Base-by-base conservation (phyloP, 2,113 vertebrate species). In the Notiomystis cincta region DNA sequence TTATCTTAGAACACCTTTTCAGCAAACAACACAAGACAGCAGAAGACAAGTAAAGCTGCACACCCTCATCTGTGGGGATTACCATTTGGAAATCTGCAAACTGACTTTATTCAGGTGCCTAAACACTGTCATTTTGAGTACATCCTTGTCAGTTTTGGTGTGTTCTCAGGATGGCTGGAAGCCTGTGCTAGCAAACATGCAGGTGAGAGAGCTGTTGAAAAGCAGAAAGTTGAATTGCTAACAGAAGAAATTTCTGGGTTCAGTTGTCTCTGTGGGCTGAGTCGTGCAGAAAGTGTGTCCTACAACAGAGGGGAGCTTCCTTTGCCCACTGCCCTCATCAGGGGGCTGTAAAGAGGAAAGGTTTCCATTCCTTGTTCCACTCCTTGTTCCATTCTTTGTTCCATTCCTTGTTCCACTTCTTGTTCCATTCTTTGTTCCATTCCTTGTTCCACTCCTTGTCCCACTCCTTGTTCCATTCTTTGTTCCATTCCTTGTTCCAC, bases 321-420 rank as follows among this genome's bases (percentile, higher is more conserved):
- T 76, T 10, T 70, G 56, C 7, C 15, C 28, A 2, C 28, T 24
- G 4, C 15, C 13, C 31, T 15, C 47, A 51, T 11, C 7, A 15
- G 30, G 75, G 22, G 33, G 57, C 9, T 77, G 33, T 8, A 6
- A 5, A 47, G 27, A 62, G 27, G 9, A 58, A 33, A 87, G 17
- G 11, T 28, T 17, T 20, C 0, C 73, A 4, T 10, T 3, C 5
- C 1, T 3, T 14, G n/a, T n/a, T n/a, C n/a, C n/a, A n/a, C n/a
- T n/a, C n/a, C n/a, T n/a, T n/a, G n/a, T n/a, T n/a, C n/a, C n/a
- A n/a, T n/a, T n/a, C n/a, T n/a, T n/a, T n/a, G n/a, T n/a, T n/a
- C n/a, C n/a, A n/a, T n/a, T n/a, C n/a, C n/a, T n/a, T n/a, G n/a
- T n/a, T n/a, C n/a, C n/a, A n/a, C n/a, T n/a, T n/a, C n/a, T n/a